Percentiles rank a stretch among this genome's conserved stretches.
Evolutionary conservation across 2,797 vertebrate genomes (phyloP).

Genomic region (Alca torda): DNA sequence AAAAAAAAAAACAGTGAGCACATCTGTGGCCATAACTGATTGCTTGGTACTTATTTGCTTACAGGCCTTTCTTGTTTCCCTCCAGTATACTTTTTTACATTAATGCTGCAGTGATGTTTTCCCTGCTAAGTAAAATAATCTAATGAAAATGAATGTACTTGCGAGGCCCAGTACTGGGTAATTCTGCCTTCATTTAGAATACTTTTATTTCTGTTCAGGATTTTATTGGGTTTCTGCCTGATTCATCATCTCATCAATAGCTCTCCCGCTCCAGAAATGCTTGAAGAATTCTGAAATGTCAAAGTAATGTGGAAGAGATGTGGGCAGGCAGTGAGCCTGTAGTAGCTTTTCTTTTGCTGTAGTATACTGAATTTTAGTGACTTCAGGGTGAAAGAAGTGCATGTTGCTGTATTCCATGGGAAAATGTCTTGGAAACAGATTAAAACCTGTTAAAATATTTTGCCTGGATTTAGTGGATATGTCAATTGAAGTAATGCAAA

Average conservation of each 20-base stretch:
- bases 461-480: conserved; percentile 1
- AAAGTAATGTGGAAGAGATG: not conserved
- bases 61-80: not conserved
- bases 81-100: not conserved
- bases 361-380: not conserved
- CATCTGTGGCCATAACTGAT: not conserved
- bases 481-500: not conserved
- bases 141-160: not conserved
- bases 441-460: conserved; percentile 37
- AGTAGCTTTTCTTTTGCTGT: not conserved
- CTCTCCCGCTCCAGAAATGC: not conserved
- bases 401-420: not conserved
- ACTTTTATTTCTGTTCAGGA: not conserved
- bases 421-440: conserved; percentile 12
- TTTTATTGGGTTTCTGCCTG: not conserved
- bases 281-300: not conserved
- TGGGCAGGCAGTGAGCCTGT: not conserved
- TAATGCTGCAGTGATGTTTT: not conserved
- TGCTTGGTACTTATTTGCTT: not conserved
- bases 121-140: not conserved
- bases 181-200: not conserved
- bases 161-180: not conserved
- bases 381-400: not conserved
- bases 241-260: not conserved
- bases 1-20: not conserved